Conservation (phyloP, 1,140 invertebrate genomes). For the Anadara kagoshimensis region DNA sequence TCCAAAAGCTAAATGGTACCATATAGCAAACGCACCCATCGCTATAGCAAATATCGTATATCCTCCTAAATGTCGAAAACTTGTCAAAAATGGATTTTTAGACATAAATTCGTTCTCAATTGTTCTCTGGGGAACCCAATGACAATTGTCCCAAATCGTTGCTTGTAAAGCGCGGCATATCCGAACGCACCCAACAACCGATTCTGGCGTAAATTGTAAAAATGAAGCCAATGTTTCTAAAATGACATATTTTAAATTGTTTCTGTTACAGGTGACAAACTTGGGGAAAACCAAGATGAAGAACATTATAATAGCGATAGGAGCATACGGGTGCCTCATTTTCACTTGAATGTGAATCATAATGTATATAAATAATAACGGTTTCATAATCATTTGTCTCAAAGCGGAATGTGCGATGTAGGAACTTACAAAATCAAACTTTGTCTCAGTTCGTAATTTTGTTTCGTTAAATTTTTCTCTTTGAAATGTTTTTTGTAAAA, state of each 20-base stretch:
- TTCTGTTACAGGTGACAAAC: conserved; percentile 58
- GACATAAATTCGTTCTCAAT: conserved; percentile 64
- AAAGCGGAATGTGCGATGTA: conserved; percentile 65
- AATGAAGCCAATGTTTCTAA: conserved; percentile 64
- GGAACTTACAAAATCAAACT: conserved; percentile 63
- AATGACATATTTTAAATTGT: conserved; percentile 59
- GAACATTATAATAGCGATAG: conserved; percentile 64
- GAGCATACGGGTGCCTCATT: conserved; percentile 55
- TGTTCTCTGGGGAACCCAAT: conserved; percentile 64
- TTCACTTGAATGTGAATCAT: conserved; percentile 52
- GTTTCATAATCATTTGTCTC: conserved; percentile 69
- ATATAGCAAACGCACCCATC: conserved; percentile 32
- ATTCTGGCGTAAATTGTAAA: conserved; percentile 68
- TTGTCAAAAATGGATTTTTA: conserved; percentile 63
- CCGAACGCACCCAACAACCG: conserved; percentile 60
- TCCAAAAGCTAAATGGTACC: conserved; percentile 34
- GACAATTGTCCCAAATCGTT: conserved; percentile 51
- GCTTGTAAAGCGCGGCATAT: conserved; percentile 59
- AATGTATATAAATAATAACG: conserved; percentile 58
- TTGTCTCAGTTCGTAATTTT: conserved; percentile 56
- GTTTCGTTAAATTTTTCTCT: conserved; percentile 52
- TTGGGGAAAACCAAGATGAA: conserved; percentile 64
- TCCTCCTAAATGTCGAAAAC: conserved; percentile 62
- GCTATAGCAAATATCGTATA: conserved; percentile 54
- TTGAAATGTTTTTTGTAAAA: conserved; percentile 56